These are phyloP conservation scores for Sphaerodactylus townsendi DNA, from an alignment of 2,113 vertebrate genomes.

Conservation along the genomic window DNA sequence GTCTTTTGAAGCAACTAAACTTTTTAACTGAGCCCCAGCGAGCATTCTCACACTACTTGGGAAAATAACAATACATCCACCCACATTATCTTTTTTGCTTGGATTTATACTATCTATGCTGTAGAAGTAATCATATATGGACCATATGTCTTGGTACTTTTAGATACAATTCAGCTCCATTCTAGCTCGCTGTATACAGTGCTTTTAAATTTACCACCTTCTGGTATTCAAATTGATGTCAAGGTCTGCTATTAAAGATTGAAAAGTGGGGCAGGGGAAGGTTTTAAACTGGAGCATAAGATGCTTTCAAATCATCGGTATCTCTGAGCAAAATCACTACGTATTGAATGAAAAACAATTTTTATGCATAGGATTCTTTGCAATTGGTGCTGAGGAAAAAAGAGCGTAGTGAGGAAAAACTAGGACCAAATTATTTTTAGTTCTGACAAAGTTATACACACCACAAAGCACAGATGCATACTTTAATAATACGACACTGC, in stretches of 20 bases:
- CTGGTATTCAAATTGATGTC: constrained; percentile 50
- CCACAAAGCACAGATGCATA: constrained; percentile 60
- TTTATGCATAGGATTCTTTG: constrained; percentile 51
- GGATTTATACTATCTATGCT: background rate
- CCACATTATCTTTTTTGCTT: background rate
- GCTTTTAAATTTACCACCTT: constrained; percentile 54
- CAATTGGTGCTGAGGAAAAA: constrained; percentile 56
- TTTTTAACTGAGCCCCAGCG: too few relatives aligned
- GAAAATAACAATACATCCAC: background rate
- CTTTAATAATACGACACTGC: constrained; percentile 68
- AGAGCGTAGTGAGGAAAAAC: constrained; percentile 35
- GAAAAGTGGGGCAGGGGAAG: constrained; percentile 51
- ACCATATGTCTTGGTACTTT: background rate
- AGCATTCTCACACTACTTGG: background rate
- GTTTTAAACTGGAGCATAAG: constrained; percentile 46
- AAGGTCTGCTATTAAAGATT: constrained; percentile 64
- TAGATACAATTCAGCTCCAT: constrained; percentile 27
- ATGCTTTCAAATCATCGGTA: constrained; percentile 61
- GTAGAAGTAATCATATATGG: background rate
- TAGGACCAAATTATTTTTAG: constrained; percentile 48
- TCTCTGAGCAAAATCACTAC: constrained; percentile 67
- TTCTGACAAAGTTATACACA: constrained; percentile 66
- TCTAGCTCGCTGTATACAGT: constrained; percentile 17
- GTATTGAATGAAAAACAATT: constrained; percentile 66
- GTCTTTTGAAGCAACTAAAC: background rate